These are phyloP conservation scores for Corythucha ciliata DNA, from an alignment of 2,888 invertebrate species.

Conservation along the genomic window DNA sequence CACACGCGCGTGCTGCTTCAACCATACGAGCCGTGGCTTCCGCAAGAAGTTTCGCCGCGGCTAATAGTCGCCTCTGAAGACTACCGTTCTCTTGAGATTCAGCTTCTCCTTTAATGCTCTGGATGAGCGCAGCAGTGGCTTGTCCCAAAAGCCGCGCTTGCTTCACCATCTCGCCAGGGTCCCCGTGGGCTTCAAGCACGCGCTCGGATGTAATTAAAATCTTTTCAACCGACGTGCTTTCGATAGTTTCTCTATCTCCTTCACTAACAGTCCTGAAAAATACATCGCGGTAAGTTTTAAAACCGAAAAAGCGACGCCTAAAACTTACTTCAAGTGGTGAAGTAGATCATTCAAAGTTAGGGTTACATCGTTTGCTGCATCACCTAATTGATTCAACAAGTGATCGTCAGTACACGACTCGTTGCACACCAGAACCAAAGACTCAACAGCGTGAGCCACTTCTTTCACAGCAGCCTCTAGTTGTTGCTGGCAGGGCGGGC, in stretches of 20 bases:
- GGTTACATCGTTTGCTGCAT: conserved; percentile 80
- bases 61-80: conserved; percentile 76
- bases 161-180: conserved; percentile 87
- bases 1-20: conserved; percentile 89
- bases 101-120: conserved; percentile 89
- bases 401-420: conserved; percentile 59
- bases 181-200: conserved; percentile 71
- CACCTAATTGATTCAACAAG: conserved; percentile 62
- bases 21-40: conserved; percentile 97
- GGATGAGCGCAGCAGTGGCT: conserved; percentile 88
- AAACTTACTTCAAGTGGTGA: conserved; percentile 68
- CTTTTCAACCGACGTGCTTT: conserved; percentile 79
- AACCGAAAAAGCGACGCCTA: neutral
- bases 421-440: conserved; percentile 72
- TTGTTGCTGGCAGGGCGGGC: conserved; percentile 79
- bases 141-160: conserved; percentile 86
- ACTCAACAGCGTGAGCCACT: conserved; percentile 85
- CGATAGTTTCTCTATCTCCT: conserved; percentile 54
- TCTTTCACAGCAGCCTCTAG: conserved; percentile 84
- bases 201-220: conserved; percentile 85
- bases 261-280: conserved; percentile 49
- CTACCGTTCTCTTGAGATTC: conserved; percentile 79
- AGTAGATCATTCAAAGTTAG: conserved; percentile 80
- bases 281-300: neutral
- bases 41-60: conserved; percentile 88